Conservation (phyloP, 2,113 vertebrate genomes). For the Delphinus delphis region DNA sequence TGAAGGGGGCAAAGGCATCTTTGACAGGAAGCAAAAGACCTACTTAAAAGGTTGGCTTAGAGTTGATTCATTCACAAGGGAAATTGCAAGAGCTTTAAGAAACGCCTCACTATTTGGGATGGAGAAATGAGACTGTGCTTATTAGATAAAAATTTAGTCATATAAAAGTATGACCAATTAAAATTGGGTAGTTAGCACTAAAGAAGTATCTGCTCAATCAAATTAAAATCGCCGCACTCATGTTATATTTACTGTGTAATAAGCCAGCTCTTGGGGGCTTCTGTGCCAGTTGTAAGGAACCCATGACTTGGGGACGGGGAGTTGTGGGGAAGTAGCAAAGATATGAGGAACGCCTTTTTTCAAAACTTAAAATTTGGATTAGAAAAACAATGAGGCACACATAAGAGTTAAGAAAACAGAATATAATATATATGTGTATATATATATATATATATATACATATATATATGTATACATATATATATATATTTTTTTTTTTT, state of each 20-base stretch:
- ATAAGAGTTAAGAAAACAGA: not conserved
- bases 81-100: not conserved
- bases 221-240: not conserved
- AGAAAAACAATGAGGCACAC: not conserved
- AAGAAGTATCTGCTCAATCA: not conserved
- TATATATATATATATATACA: too few relatives aligned
- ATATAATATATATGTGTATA: too few relatives aligned
- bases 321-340: not conserved
- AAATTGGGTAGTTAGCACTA: not conserved
- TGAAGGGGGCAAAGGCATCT: not conserved
- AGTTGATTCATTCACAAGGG: not conserved
- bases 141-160: not conserved
- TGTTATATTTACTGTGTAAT: not conserved
- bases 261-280: not conserved
- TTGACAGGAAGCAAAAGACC: not conserved
- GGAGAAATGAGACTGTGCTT: not conserved
- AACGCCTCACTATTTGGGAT: not conserved
- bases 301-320: not conserved
- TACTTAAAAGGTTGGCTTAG: not conserved
- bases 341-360: not conserved
- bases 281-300: not conserved
- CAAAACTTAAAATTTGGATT: conserved; percentile 15
- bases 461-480: too few relatives aligned
- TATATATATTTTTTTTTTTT: too few relatives aligned
- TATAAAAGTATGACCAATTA: not conserved